A percentile compares a stretch with the other conserved stretches of the same genome.
Evolutionary conservation across 92 coral and sea anemone species (phyloP).

Genomic region (Zoanthus gigantus): DNA sequence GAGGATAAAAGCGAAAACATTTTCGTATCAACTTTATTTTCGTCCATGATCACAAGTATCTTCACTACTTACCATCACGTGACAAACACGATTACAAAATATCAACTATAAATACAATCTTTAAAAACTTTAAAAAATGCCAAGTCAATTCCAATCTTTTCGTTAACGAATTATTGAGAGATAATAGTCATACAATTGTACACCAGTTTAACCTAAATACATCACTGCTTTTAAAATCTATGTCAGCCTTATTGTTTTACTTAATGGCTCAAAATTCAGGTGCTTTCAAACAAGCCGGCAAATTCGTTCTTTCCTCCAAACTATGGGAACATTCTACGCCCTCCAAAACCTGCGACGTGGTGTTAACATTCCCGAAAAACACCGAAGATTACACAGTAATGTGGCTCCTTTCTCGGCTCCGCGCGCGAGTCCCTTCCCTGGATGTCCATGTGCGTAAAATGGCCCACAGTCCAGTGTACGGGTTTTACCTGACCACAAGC

Average conservation of each 20-base stretch:
- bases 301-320: slow-evolving; percentile 95
- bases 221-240: too few relatives aligned
- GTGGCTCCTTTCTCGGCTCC: slow-evolving; percentile 98
- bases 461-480: slow-evolving; percentile 96
- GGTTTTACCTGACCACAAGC: slow-evolving; percentile 87
- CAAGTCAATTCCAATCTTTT: too few relatives aligned
- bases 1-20: too few relatives aligned
- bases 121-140: too few relatives aligned
- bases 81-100: too few relatives aligned
- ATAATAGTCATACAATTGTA: too few relatives aligned
- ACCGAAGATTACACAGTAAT: slow-evolving; percentile 98
- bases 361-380: slow-evolving; percentile 92
- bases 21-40: too few relatives aligned
- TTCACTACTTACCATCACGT: too few relatives aligned
- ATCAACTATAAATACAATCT: too few relatives aligned
- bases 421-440: slow-evolving; percentile 93
- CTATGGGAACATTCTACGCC: slow-evolving; percentile 98
- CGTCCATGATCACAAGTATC: too few relatives aligned
- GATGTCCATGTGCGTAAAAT: slow-evolving; percentile 98
- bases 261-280: slow-evolving; percentile 37
- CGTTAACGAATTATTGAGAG: too few relatives aligned
- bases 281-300: slow-evolving; percentile 81
- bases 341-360: slow-evolving; percentile 93
- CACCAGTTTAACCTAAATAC: too few relatives aligned
- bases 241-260: not conserved